Evolutionary conservation across 2,113 vertebrate genomes (phyloP).

Genomic region (Ciconia stormi): DNA sequence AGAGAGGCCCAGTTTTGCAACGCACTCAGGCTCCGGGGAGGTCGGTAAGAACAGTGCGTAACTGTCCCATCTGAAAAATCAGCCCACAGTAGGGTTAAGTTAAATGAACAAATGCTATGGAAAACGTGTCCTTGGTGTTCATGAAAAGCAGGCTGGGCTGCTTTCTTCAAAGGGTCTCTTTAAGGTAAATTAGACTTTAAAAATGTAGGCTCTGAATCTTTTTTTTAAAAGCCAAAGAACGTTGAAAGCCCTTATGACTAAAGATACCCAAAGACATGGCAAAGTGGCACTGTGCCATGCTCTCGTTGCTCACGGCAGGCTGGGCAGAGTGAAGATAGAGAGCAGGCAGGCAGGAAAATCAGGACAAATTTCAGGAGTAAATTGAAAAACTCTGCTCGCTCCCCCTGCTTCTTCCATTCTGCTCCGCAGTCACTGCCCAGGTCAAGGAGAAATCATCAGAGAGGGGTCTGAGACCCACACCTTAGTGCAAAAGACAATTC

Average conservation of each 20-base stretch:
- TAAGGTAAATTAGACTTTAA: slow-evolving; percentile 15
- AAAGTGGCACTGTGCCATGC: background rate
- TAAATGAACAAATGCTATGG: background rate
- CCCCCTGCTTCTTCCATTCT: background rate
- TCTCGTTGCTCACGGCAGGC: background rate
- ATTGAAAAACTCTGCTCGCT: background rate
- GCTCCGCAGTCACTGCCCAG: background rate
- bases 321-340: background rate
- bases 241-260: slow-evolving; percentile 3
- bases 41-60: fast-evolving
- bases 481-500: background rate
- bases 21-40: background rate
- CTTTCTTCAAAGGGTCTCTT: background rate
- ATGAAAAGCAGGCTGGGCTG: background rate
- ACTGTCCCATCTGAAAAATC: background rate
- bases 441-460: background rate
- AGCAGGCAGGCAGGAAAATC: slow-evolving; percentile 16
- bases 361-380: background rate
- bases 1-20: background rate
- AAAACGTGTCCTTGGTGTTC: background rate
- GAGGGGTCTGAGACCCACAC: background rate
- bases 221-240: background rate
- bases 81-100: background rate
- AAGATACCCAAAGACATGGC: slow-evolving; percentile 34
- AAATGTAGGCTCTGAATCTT: background rate